Base-by-base conservation (phyloP, 2,797 vertebrate genomes). In the Dryobates pubescens region DNA sequence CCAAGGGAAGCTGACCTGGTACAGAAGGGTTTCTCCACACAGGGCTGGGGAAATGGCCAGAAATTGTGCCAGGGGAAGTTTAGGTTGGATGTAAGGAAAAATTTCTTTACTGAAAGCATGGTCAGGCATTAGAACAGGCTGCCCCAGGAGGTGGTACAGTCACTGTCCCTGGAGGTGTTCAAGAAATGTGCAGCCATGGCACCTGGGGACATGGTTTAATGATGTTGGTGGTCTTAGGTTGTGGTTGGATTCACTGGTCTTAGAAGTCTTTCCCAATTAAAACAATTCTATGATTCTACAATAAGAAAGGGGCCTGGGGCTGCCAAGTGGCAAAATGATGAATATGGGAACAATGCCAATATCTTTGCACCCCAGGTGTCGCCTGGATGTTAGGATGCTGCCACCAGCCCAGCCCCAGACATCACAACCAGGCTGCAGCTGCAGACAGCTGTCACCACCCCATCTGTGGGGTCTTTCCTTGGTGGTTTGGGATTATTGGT, bases 361-460 rank as follows among this genome's bases (percentile, higher is more conserved):
- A 56, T 65, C 14, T 0, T 2, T 27, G 49, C 56, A 47, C 30
- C 56, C 54, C 11, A 0, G 29, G 4, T 82, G 69, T 69, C 88
- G 53, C 70, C 59, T 3, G 63, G 24, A 10, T 3, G 8, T n/a
- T 77, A 86, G 87, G 71, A 67, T 41, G 63, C 23, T 68, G 82
- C 63, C 67, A 86, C 27, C 54, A 56, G 6, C 54, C 17, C 82
- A 3, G 49, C 62, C 78, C 89, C 89, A 58, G 86, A 78, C 41
- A 0, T 57, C 58, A 34, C 2, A 1, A 59, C 77, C 92, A 71
- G 64, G 32, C 82, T n/a, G 74, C 94, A 96, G 94, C 95, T 97
- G 95, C 95, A 94, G 68, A 6, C 86, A 90, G 81, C 74, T 54
- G 9, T 69, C 92, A 82, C 27, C 17, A 0, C 54, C 94, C 68